Conservation (phyloP, 2,113 vertebrate species). For the Mastomys natalensis region DNA sequence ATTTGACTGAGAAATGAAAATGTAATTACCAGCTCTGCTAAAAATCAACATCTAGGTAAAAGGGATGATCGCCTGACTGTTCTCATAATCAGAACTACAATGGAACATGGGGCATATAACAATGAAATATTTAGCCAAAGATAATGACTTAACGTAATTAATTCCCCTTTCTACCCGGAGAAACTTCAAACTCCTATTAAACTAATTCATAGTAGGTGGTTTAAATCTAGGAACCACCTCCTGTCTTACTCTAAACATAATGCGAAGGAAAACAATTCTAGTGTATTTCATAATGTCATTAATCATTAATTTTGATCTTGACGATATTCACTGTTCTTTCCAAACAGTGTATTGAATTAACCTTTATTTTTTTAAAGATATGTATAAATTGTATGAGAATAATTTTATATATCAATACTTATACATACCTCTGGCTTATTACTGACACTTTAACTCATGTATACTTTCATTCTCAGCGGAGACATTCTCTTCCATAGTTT, state of each 20-base stretch:
- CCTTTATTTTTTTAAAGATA: conserved; percentile 10
- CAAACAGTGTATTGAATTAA: conserved; percentile 19
- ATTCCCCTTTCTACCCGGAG: not conserved
- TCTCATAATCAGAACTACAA: not conserved
- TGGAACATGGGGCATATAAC: not conserved
- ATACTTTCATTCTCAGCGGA: not conserved
- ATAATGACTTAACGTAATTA: not conserved
- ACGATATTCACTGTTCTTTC: not conserved
- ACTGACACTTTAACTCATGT: not conserved
- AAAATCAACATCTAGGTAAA: not conserved
- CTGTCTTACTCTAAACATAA: not conserved
- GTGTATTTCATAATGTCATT: not conserved
- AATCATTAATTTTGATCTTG: not conserved
- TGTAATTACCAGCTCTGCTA: not conserved
- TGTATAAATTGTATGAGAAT: not conserved
- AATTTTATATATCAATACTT: not conserved
- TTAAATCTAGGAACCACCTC: not conserved
- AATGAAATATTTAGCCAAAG: not conserved
- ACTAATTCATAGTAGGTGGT: not conserved
- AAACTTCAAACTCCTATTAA: not conserved
- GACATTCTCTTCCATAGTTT: not conserved
- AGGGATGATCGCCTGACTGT: not conserved
- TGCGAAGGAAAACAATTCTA: not conserved
- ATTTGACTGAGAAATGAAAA: not conserved
- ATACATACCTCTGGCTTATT: not conserved